These are phyloP conservation scores for Napeogenes sylphis DNA, from an alignment of 2,888 invertebrate species.

Conservation along the genomic window DNA sequence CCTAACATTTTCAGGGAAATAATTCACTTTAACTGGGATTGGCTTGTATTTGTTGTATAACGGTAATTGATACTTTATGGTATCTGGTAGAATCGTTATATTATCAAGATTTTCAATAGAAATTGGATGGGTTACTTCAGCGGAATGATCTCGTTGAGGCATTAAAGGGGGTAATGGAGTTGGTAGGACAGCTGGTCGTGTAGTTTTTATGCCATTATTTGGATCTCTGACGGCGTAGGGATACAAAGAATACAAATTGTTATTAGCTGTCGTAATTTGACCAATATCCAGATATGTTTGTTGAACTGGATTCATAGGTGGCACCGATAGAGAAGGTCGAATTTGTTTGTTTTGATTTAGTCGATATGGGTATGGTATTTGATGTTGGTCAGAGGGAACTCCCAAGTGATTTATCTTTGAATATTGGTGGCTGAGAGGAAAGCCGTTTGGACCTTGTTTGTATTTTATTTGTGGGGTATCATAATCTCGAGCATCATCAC, in stretches of 20 bases:
- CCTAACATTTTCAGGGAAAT: conserved; percentile 58
- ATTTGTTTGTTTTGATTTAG: conserved; percentile 47
- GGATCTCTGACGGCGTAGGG: conserved; percentile 46
- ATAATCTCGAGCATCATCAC: conserved; percentile 49
- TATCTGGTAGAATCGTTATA: conserved; percentile 48
- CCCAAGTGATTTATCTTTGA: conserved; percentile 53
- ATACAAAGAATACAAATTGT: conserved; percentile 34
- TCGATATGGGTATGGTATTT: conserved; percentile 51
- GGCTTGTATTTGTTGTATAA: conserved; percentile 41
- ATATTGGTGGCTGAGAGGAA: conserved; percentile 42
- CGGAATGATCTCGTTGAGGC: conserved; percentile 41
- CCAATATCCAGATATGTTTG: conserved; percentile 48
- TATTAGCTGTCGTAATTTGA: conserved; percentile 25
- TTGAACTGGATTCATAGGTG: conserved; percentile 41
- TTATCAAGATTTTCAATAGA: conserved; percentile 43
- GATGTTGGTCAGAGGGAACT: conserved; percentile 45
- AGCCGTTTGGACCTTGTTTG: conserved; percentile 42
- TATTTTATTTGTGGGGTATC: conserved; percentile 41
- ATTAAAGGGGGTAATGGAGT: conserved; percentile 44
- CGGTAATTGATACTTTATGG: conserved; percentile 42
- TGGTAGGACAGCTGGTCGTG: conserved; percentile 57
- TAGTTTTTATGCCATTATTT: conserved; percentile 49
- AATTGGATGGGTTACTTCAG: conserved; percentile 40
- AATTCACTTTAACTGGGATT: conserved; percentile 49
- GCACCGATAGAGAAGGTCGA: conserved; percentile 48